Base-by-base conservation (phyloP, 2,797 vertebrate genomes). In the Ibycter americanus region DNA sequence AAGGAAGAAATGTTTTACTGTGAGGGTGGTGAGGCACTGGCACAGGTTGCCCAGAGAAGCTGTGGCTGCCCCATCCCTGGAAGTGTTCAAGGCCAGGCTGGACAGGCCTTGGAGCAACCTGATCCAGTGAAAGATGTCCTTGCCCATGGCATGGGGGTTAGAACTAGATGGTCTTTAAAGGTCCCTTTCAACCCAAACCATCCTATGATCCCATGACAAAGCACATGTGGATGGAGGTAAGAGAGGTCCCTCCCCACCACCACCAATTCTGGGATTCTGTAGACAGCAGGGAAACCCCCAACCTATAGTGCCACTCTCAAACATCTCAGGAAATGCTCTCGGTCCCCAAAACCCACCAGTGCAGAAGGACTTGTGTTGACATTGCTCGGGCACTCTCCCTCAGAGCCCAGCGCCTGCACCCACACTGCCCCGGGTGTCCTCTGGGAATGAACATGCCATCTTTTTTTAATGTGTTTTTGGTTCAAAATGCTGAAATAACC, bases 371-470 rank as follows among this genome's bases (percentile, higher is more conserved):
- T 65, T 12, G 51, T 20, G 61, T 3, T 2, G 8, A 9, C 13
- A 20, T 7, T 11, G 20, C 51, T 20, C 0, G 1, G 42, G n/a
- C 23, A 12, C 40, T 31, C 11, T 47, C 38, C 55, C 32, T 32
- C 19, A 2, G 9, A 54, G 47, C 7, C 14, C 67, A 62, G 20
- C 2, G 2, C 46, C 36, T 34, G 47, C 2, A 4, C 47, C 38
- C 61, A 9, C 2, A 1, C 61, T 34, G 58, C 15, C 38, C 38
- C 1, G 1, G 17, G 16, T 4, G 18, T 36, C 38, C 58, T 21
- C n/a, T 26, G 38, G 7, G n/a, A n/a, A 38, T 8, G 1, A 38
- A 84, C 59, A 12, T 15, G 16, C 4, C 17, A 2, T 15, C 13
- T 19, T 15, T 21, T 47, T 38, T 68, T 26, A 6, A 18, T 8